Evolutionary conservation across 1,140 invertebrate species (phyloP).

Genomic region (Homarus americanus): DNA sequence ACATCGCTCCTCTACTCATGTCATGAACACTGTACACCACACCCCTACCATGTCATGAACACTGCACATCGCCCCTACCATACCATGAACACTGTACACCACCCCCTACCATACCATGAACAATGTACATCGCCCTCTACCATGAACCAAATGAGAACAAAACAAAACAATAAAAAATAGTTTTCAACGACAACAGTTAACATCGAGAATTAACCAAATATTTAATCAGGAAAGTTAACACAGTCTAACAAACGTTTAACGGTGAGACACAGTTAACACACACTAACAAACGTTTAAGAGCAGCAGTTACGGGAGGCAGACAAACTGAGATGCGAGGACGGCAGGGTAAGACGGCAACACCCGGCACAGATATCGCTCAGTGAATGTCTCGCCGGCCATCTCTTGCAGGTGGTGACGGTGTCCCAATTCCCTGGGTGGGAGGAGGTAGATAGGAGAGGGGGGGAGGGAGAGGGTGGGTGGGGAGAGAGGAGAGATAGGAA

Average conservation of each 20-base stretch:
- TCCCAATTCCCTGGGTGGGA: not conserved
- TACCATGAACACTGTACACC: no score
- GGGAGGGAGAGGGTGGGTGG: no score
- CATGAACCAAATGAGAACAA: no score
- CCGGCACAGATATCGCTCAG: not conserved
- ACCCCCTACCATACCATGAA: no score
- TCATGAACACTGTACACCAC: no score
- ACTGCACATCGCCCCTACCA: no score
- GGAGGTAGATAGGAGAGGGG: not conserved
- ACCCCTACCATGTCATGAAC: no score
- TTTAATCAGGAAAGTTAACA: not conserved
- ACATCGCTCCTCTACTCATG: no score
- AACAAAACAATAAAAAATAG: no score
- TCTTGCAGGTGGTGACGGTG: not conserved
- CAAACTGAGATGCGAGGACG: not conserved
- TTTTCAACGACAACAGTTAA: no score
- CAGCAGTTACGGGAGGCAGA: not conserved
- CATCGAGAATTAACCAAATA: not conserved
- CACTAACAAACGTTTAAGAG: not conserved
- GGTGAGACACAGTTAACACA: not conserved
- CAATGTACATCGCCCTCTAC: no score
- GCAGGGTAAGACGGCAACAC: not conserved
- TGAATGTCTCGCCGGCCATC: constrained; percentile 1
- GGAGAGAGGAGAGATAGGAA: no score
- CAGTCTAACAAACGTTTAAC: not conserved